Conservation (phyloP, 1,140 invertebrate species). For the Aphaenogaster floridana region DNA sequence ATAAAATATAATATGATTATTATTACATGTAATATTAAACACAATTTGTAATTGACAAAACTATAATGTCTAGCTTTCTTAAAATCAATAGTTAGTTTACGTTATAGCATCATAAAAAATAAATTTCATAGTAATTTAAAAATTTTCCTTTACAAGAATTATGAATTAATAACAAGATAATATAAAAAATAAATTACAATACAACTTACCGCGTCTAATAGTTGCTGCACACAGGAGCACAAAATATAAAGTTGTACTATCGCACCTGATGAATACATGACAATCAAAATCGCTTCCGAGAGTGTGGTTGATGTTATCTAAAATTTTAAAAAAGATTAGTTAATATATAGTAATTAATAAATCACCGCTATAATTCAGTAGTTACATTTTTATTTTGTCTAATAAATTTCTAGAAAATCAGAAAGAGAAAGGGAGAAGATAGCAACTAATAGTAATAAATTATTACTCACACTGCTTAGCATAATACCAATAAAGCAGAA, state of each 20-base stretch:
- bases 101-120: not conserved
- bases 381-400: not conserved
- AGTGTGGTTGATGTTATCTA: not conserved
- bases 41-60: not conserved
- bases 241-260: slow-evolving; percentile 72
- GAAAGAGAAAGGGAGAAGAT: not conserved
- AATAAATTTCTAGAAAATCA: not conserved
- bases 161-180: not conserved
- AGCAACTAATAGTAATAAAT: slow-evolving; percentile 50
- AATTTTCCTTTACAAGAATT: not conserved
- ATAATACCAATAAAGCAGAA: slow-evolving; percentile 72
- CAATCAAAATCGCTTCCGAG: slow-evolving; percentile 36
- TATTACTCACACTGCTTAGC: slow-evolving; percentile 17
- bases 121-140: not conserved
- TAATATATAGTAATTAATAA: not conserved
- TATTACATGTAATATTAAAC: not conserved
- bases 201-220: slow-evolving; percentile 71
- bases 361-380: not conserved
- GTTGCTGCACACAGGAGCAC: slow-evolving; percentile 70
- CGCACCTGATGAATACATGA: slow-evolving; percentile 51
- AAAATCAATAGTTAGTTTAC: not conserved
- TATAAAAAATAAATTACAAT: not conserved
- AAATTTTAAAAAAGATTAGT: slow-evolving; percentile 10
- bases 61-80: no score
- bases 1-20: not conserved